phyloP scores from a whole-genome alignment of 2,888 invertebrate species.

The Reticulitermes lucifugus region DNA sequence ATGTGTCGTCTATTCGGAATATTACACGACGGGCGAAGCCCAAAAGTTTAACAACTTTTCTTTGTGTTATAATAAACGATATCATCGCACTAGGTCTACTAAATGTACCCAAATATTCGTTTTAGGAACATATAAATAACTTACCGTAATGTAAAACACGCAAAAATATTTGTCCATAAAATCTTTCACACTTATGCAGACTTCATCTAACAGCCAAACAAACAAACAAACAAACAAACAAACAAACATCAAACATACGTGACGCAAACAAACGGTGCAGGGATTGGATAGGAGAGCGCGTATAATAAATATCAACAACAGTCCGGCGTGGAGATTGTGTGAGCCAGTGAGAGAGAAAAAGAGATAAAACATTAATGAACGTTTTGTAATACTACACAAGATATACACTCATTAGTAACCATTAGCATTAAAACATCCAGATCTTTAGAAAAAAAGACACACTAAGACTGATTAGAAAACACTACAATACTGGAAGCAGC shows the following conservation, averaged over 20 bases:
- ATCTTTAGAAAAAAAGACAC: neutral
- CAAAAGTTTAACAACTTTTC: no score
- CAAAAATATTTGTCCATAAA: no score
- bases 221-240: neutral
- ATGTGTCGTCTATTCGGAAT: no score
- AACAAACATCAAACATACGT: constrained; percentile 4
- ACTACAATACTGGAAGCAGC: neutral
- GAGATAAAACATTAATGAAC: neutral
- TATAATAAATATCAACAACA: neutral
- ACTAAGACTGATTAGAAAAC: neutral
- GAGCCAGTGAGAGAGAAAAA: constrained; percentile 7
- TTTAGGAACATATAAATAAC: no score
- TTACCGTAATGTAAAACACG: neutral
- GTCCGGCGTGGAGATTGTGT: neutral
- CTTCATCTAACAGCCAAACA: neutral
- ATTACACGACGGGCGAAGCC: no score
- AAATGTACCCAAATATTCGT: no score
- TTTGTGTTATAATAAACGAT: no score
- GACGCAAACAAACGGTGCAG: neutral
- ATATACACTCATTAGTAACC: no score
- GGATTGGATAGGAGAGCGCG: constrained; percentile 16
- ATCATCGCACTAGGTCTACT: no score
- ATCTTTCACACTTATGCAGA: neutral
- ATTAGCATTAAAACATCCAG: neutral
- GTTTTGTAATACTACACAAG: neutral